phyloP scores from a whole-genome alignment of 2,113 vertebrate genomes.

The Ancistrus triradiatus region DNA sequence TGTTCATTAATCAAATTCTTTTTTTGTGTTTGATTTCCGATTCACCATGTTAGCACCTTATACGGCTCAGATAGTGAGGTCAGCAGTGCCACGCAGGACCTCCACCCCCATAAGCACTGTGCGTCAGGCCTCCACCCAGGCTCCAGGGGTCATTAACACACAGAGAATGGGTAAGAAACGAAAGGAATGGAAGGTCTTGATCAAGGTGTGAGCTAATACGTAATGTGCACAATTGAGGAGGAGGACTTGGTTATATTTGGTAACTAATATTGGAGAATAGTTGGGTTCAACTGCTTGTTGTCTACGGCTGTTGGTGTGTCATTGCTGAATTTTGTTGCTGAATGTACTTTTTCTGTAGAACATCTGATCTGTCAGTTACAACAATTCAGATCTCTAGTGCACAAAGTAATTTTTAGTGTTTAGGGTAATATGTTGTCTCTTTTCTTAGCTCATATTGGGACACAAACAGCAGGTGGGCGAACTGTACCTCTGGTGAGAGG shows the following conservation, averaged over 20 bases:
- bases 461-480: conserved; percentile 78
- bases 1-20: too few relatives aligned
- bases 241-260: too few relatives aligned
- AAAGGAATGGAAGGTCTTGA: too few relatives aligned
- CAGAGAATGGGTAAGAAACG: conserved; percentile 80
- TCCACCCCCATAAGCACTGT: conserved; percentile 73
- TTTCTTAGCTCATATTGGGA: conserved; percentile 83
- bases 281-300: too few relatives aligned
- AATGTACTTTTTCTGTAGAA: too few relatives aligned
- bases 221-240: too few relatives aligned
- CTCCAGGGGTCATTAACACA: conserved; percentile 67
- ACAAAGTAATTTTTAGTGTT: background rate
- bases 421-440: conserved; percentile 1
- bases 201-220: too few relatives aligned
- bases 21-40: background rate
- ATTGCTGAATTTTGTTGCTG: too few relatives aligned
- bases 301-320: too few relatives aligned
- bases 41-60: conserved; percentile 57
- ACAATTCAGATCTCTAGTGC: too few relatives aligned
- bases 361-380: too few relatives aligned
- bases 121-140: conserved; percentile 83
- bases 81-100: conserved; percentile 61
- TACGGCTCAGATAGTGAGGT: conserved; percentile 62
- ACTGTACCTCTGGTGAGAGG: conserved; percentile 56
- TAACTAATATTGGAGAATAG: too few relatives aligned